Evolutionary conservation across 2,113 vertebrate genomes (phyloP), one percentile per base, ranked within the genome.

Genomic region (Ictidomys tridecemlineatus): DNA sequence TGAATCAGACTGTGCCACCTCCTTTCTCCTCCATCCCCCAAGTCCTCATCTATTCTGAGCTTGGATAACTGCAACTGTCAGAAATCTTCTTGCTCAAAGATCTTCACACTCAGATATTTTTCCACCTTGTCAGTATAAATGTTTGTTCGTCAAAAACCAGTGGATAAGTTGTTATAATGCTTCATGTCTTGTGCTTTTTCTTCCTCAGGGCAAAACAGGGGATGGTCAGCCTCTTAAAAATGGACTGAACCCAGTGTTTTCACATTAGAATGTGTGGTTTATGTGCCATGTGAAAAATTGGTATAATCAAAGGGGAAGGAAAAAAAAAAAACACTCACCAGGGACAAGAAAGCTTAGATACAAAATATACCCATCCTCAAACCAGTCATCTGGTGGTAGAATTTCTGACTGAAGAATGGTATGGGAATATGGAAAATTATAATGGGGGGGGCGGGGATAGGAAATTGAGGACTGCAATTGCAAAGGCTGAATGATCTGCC

Each of bases 61-160:
- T 97, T 37, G 17, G 42, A 93, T 80, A 96, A 85, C 70, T 56
- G 83, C 67, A 53, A 79, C 89, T 97, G 93, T 93, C 94, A 97
- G 87, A 94, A 96, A 82, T 92, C 48, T 90, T 96, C 92, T 84
- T 89, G 67, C 79, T 97, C 95, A 89, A 91, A 97, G 72, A 96
- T 89, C 85, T 96, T 98, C 90, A 95, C 95, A 94, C 86, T 58
- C 79, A 37, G 78, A 58, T 65, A 85, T 92, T 84, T 96, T 96
- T 90, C 93, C 86, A 83, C 76, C 70, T 97, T 96, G 95, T 97
- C 97, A 93, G 17, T 88, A 93, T 67, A 98, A 95, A 97, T 94
- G 87, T 97, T 96, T 95, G 91, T 63, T 96, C 86, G 97, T 74
- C 79, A 92, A 85, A 85, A 96, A 93, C 37, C 79, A 78, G 72